Percentiles rank a stretch among this genome's conserved stretches.
Conservation (phyloP, 2,888 invertebrate species). For the Hirtodrosophila cameraria region DNA sequence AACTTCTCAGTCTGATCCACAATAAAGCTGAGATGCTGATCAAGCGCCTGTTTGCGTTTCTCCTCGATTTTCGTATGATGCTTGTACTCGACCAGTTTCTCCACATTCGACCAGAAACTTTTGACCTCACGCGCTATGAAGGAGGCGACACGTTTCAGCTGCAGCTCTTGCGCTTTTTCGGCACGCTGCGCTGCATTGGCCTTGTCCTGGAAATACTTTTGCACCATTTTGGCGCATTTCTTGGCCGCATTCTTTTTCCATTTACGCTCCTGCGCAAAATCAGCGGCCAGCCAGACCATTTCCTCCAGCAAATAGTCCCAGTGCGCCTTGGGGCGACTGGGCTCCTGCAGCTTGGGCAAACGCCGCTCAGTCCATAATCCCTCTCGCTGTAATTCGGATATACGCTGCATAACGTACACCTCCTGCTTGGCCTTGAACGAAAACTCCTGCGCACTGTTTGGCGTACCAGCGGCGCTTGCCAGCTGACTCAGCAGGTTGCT, state of each 20-base stretch:
- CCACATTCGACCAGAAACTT: conserved; percentile 97
- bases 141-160: conserved; percentile 93
- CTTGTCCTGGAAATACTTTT: conserved; percentile 96
- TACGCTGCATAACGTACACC: conserved; percentile 96
- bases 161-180: conserved; percentile 95
- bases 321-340: conserved; percentile 95
- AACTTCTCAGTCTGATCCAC: conserved; percentile 99
- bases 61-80: conserved; percentile 96
- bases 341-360: conserved; percentile 96
- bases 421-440: conserved; percentile 95
- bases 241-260: conserved; percentile 98
- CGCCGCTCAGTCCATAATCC: conserved; percentile 97
- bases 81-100: conserved; percentile 98
- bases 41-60: conserved; percentile 96
- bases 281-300: conserved; percentile 99
- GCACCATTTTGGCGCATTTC: conserved; percentile 95
- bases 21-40: conserved; percentile 98
- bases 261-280: conserved; percentile 98
- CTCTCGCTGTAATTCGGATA: conserved; percentile 95
- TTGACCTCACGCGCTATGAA: conserved; percentile 96
- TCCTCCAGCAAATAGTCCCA: conserved; percentile 99
- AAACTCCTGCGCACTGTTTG: conserved; percentile 85
- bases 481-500: conserved; percentile 66
- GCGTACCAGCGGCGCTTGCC: conserved; percentile 64
- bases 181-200: conserved; percentile 94